Evolutionary conservation across 2,888 invertebrate genomes (phyloP).

Genomic region (Acleris literana): DNA sequence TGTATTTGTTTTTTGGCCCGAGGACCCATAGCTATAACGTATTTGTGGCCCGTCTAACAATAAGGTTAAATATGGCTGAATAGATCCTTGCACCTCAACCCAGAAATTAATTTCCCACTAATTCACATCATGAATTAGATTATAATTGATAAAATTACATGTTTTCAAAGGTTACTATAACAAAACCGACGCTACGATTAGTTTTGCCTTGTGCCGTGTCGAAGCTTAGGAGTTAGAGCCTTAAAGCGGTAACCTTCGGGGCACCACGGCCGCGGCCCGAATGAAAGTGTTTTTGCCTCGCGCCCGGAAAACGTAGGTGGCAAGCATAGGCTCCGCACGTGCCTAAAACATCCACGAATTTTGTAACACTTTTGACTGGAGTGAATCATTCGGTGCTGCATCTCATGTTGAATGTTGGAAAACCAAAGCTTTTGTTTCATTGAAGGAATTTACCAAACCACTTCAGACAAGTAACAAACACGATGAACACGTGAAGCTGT

Average conservation of each 20-base stretch:
- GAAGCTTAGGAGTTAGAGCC: constrained; percentile 8
- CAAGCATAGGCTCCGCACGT: constrained; percentile 18
- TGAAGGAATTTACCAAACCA: no score
- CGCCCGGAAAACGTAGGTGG: constrained; percentile 45
- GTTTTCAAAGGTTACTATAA: background rate
- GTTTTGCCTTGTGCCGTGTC: background rate
- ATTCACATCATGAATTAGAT: no score
- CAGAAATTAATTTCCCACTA: no score
- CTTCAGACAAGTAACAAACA: no score
- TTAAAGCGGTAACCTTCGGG: constrained; percentile 33
- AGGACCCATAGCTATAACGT: no score
- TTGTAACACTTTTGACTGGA: constrained; percentile 26
- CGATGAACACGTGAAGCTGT: background rate
- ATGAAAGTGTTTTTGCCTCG: constrained; percentile 48
- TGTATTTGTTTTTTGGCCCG: no score
- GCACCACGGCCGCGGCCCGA: constrained; percentile 44
- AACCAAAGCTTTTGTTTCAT: background rate
- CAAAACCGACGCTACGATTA: background rate
- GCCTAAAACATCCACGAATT: constrained; percentile 16
- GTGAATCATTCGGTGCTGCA: constrained; percentile 20
- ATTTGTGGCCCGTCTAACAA: no score
- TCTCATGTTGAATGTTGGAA: background rate
- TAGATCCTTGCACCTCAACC: no score
- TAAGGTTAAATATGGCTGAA: no score
- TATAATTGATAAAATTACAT: no score